phyloP scores from a whole-genome alignment of 1,140 invertebrate genomes.

The Trachymyrmex septentrionalis region DNA sequence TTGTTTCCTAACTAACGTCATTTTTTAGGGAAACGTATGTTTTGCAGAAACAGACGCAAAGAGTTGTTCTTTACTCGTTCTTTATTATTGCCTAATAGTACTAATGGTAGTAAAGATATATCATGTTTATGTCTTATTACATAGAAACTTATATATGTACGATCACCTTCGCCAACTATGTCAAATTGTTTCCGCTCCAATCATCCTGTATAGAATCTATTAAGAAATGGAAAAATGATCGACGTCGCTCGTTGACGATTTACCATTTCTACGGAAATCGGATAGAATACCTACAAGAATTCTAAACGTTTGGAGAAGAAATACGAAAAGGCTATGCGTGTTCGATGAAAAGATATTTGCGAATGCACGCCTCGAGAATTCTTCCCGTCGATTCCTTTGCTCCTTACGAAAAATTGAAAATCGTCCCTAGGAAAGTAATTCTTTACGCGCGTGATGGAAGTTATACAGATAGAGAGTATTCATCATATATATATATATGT shows the following conservation, averaged over 20 bases:
- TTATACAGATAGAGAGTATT: constrained; percentile 27
- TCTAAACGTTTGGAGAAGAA: constrained; percentile 1
- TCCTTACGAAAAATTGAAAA: constrained; percentile 35
- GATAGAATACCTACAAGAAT: constrained; percentile 7
- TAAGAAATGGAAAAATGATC: constrained; percentile 45
- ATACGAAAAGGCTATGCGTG: constrained; percentile 42
- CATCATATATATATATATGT: constrained; percentile 45
- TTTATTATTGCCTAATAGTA: neutral
- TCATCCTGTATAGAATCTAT: constrained; percentile 23
- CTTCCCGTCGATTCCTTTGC: constrained; percentile 1
- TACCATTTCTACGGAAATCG: constrained; percentile 18
- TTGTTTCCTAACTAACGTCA: neutral
- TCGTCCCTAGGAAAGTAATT: constrained; percentile 45
- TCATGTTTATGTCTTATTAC: neutral
- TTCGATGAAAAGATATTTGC: constrained; percentile 40
- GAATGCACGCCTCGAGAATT: constrained; percentile 46
- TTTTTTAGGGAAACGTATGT: neutral
- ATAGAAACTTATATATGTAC: neutral
- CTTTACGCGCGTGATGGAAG: constrained; percentile 35
- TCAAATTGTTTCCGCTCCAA: constrained; percentile 47
- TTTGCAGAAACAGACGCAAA: neutral
- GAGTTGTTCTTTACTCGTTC: neutral
- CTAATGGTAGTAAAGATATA: neutral
- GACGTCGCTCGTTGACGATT: neutral
- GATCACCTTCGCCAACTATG: neutral